phyloP scores from a whole-genome alignment of 1,140 invertebrate genomes.

The Cydia amplana region DNA sequence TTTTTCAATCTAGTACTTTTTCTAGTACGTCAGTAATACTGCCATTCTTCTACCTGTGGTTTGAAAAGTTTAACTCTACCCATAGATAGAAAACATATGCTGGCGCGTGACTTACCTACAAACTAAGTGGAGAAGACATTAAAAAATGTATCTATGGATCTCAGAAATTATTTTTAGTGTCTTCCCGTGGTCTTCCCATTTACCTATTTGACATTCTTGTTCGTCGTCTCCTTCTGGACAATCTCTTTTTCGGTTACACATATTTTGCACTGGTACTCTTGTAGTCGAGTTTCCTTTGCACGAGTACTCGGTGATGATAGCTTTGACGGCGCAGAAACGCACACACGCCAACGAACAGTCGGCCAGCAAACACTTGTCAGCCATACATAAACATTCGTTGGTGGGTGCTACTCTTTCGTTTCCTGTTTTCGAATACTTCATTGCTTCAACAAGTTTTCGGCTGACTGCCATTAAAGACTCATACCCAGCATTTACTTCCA shows the following conservation, averaged over 20 bases:
- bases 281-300: constrained; percentile 40
- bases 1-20: too few species aligned
- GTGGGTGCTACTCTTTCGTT: constrained; percentile 50
- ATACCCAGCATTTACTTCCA: constrained; percentile 37
- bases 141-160: too few species aligned
- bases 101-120: too few species aligned
- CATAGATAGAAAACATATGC: too few species aligned
- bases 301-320: constrained; percentile 50
- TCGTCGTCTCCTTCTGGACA: constrained; percentile 64
- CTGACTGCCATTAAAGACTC: constrained; percentile 50
- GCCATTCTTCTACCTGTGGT: too few species aligned
- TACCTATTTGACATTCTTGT: constrained; percentile 53
- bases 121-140: too few species aligned
- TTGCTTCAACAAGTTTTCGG: constrained; percentile 49
- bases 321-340: constrained; percentile 53
- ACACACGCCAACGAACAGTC: constrained; percentile 54
- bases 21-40: too few species aligned
- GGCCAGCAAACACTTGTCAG: constrained; percentile 44
- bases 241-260: constrained; percentile 58
- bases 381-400: constrained; percentile 55
- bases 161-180: too few species aligned
- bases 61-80: too few species aligned
- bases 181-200: constrained; percentile 19
- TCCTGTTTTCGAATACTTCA: constrained; percentile 58
- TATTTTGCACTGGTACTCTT: constrained; percentile 43